Evolutionary conservation across 2,113 vertebrate species (phyloP).

Genomic region (Triplophysa rosa): DNA sequence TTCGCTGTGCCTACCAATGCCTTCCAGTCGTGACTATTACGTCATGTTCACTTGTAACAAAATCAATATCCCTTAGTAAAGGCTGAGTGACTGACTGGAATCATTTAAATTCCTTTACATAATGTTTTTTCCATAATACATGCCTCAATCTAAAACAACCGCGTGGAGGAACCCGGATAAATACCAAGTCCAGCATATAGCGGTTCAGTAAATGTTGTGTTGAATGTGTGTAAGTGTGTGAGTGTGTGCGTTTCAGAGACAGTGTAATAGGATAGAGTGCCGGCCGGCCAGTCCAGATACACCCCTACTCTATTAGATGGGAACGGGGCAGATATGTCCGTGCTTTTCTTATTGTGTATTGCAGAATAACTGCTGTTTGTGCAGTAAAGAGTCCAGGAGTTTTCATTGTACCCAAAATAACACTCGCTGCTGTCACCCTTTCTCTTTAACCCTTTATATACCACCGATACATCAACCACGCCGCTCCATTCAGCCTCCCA

Average conservation of each 20-base stretch:
- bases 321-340: neutral
- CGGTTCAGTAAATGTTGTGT: neutral
- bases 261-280: neutral
- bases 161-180: no score
- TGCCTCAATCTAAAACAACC: no score
- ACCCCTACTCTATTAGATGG: neutral
- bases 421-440: no score
- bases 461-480: constrained; percentile 17
- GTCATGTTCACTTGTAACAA: no score
- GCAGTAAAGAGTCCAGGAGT: constrained; percentile 50
- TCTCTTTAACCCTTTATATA: constrained; percentile 29
- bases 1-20: no score
- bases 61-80: no score
- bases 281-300: neutral
- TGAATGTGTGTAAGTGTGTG: constrained; percentile 4
- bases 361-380: neutral
- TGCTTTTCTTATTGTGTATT: neutral
- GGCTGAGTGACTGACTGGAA: no score
- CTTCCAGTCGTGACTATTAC: no score
- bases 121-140: no score
- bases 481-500: constrained; percentile 43
- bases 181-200: neutral
- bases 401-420: constrained; percentile 46
- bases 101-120: no score
- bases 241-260: neutral